phyloP scores from a whole-genome alignment of 2,797 vertebrate species.

The Lacerta agilis region DNA sequence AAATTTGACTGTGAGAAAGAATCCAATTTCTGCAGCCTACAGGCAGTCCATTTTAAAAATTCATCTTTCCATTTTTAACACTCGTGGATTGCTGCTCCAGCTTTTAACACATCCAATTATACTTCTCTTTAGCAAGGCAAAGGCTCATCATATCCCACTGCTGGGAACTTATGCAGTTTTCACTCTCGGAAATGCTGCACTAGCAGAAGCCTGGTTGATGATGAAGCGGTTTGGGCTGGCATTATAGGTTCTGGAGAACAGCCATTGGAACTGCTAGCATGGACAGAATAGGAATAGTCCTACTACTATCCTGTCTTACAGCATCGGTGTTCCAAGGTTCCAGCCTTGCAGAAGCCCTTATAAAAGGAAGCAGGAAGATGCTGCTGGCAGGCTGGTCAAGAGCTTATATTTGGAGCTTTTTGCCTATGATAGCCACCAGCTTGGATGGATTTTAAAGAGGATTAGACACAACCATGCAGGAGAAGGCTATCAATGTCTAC shows the following conservation, averaged over 20 bases:
- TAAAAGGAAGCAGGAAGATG: not conserved
- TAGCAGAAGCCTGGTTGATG: not conserved
- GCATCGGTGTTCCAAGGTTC: not conserved
- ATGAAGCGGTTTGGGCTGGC: not conserved
- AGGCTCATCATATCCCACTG: constrained; percentile 29
- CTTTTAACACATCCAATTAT: constrained; percentile 25
- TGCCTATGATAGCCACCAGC: not conserved
- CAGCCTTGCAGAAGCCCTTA: not conserved
- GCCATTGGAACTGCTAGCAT: not conserved
- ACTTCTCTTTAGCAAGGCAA: constrained; percentile 25
- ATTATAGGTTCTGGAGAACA: not conserved
- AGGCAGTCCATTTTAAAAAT: constrained; percentile 52
- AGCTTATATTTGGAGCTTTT: not conserved
- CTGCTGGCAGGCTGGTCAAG: not conserved
- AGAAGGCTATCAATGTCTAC: no score
- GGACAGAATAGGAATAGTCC: not conserved
- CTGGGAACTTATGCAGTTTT: not conserved
- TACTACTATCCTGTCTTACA: not conserved
- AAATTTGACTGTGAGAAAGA: constrained; percentile 37
- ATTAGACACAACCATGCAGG: no score
- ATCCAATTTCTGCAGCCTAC: constrained; percentile 56
- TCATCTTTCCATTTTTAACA: constrained; percentile 47
- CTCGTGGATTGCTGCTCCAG: constrained; percentile 26
- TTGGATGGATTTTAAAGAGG: no score
- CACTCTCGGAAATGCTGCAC: not conserved